phyloP scores from a whole-genome alignment of 2,797 vertebrate genomes.

The Paramormyrops hopkinsi region DNA sequence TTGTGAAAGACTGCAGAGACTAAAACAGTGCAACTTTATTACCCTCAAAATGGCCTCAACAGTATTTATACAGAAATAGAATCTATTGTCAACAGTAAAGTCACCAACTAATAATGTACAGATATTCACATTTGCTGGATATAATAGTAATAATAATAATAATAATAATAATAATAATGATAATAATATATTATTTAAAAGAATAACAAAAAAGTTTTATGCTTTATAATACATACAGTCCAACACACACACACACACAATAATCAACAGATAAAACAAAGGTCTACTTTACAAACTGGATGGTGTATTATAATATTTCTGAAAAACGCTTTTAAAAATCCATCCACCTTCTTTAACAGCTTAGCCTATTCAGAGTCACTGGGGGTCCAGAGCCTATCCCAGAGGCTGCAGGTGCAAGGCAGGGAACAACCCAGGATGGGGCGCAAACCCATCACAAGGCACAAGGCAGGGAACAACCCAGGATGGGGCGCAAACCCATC shows the following conservation, averaged over 20 bases:
- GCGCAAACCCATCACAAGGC: too few relatives aligned
- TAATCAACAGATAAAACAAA: background rate
- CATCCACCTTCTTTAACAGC: background rate
- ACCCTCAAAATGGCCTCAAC: background rate
- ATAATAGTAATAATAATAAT: background rate
- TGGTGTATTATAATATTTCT: background rate
- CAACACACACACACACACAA: background rate
- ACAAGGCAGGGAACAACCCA: background rate
- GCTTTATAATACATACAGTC: background rate
- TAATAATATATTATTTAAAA: background rate
- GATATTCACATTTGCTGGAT: background rate
- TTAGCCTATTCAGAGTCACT: too few relatives aligned
- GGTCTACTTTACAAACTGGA: background rate
- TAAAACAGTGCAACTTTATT: background rate
- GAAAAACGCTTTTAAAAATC: background rate
- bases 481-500: too few relatives aligned
- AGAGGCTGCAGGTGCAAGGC: background rate
- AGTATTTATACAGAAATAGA: background rate
- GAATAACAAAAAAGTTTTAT: too few relatives aligned
- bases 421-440: background rate
- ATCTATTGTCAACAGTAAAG: background rate
- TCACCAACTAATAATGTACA: background rate
- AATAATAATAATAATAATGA: background rate
- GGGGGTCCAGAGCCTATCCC: too few relatives aligned
- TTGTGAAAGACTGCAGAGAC: background rate